Conservation (phyloP, 2,113 vertebrate species). For the Callorhinus ursinus region DNA sequence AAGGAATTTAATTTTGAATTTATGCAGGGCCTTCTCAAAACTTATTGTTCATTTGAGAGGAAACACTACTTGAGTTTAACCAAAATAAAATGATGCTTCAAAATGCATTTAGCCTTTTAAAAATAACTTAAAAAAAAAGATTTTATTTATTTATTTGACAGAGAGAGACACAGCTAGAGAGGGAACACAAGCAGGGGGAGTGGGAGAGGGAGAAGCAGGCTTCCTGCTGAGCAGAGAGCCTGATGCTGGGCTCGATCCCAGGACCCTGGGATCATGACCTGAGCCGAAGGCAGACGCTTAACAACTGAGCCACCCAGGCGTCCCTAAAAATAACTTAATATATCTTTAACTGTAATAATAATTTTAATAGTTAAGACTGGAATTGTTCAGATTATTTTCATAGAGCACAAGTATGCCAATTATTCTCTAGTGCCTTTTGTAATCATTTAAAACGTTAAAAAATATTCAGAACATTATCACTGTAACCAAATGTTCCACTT, state of each 20-base stretch:
- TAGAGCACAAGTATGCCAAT: background rate
- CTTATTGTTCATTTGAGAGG: background rate
- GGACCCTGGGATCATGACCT: no score
- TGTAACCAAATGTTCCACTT: conserved; percentile 15
- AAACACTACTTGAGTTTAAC: background rate
- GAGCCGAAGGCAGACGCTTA: no score
- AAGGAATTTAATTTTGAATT: conserved; percentile 37
- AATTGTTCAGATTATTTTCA: conserved; percentile 7
- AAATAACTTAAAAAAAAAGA: background rate
- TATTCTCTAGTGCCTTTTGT: background rate
- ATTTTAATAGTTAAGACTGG: conserved; percentile 12
- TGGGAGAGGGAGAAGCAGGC: no score
- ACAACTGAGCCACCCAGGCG: no score
- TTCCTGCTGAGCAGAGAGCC: no score
- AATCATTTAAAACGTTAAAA: background rate
- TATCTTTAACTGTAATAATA: background rate
- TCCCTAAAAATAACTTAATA: background rate
- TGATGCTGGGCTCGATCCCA: no score
- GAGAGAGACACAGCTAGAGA: no score
- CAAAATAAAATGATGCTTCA: background rate
- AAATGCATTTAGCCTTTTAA: background rate
- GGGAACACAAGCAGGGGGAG: no score
- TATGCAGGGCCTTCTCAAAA: background rate
- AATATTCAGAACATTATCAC: background rate
- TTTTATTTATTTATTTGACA: no score